Base-by-base conservation (phyloP, 2,888 invertebrate species). In the Agrilus biguttatus region DNA sequence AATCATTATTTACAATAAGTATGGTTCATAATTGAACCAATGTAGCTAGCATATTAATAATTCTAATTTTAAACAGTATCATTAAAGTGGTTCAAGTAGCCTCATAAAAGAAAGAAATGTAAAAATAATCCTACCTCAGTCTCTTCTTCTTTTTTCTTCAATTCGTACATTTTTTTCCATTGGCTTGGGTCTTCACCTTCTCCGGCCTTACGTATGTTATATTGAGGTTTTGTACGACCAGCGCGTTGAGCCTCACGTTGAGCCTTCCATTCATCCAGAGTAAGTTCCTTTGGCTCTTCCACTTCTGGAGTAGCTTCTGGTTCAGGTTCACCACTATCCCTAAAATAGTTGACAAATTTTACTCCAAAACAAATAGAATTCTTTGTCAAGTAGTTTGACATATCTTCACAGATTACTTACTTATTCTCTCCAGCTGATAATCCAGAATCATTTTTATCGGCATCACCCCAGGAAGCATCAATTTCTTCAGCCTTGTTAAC, bases 221-320 rank as follows among this genome's bases (percentile, higher is more conserved):
- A 95, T 55, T 83, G 82, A 40, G 92, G 88, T 65, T 89, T 86
- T 47, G 77, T 76, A 54, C 90, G 80, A 59, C 77, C 75, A 58
- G 80, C 79, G 58, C 86, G 84, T 57, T 86, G 71, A 45, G 89
- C 90, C 68, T 90, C 79, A 58, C 86, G 84, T 57, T 86, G 71
- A 45, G 89, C 90, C 68, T 90, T 90, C 81, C 89, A 95, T 74
- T 95, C 93, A 61, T 93, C 93, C 54, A 93, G 72, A 33, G 95
- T 95, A 64, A 95, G 74, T 70, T 86, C 87, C 58, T 84, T 83
- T 40, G 83, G 78, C 64, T 83, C 85, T 52, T 87, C 87, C 57
- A 86, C 87, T 41, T 72, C 73, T 1, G 66, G 62, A 2, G 55
- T 48, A 37, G 53, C 48, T 51, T 61, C 63, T 23, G 60, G 59